phyloP scores from a whole-genome alignment of 2,888 invertebrate species.

The Acleris holmiana region DNA sequence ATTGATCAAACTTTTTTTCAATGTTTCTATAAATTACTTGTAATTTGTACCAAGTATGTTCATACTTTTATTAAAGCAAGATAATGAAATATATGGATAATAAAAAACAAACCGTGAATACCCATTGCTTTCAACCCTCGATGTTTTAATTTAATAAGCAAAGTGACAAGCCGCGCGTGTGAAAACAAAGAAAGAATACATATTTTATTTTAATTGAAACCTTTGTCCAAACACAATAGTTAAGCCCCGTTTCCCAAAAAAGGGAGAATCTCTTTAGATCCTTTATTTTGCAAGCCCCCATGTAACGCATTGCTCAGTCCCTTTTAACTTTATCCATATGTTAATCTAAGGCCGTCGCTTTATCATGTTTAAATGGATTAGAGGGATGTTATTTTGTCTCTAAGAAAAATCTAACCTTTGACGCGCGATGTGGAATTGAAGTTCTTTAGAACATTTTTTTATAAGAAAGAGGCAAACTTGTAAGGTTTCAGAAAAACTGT shows the following conservation, averaged over 20 bases:
- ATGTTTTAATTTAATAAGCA: constrained; percentile 38
- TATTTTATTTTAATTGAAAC: constrained; percentile 54
- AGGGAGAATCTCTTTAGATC: constrained; percentile 65
- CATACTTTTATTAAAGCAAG: too few relatives aligned
- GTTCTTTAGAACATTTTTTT: not conserved
- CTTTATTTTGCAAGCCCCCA: constrained; percentile 61
- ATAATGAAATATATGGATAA: too few relatives aligned
- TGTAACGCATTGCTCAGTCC: constrained; percentile 68
- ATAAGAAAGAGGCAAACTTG: too few relatives aligned
- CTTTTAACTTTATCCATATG: constrained; percentile 74
- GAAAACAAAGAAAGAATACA: constrained; percentile 42
- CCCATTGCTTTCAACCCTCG: constrained; percentile 2
- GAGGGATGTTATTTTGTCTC: constrained; percentile 59
- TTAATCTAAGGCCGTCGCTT: constrained; percentile 71
- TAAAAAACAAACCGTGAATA: too few relatives aligned
- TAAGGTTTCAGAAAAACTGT: too few relatives aligned
- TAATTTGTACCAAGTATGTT: too few relatives aligned
- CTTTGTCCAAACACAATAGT: constrained; percentile 70
- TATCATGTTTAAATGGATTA: constrained; percentile 70
- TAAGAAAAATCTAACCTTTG: constrained; percentile 50
- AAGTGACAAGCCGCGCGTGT: constrained; percentile 26
- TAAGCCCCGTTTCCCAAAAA: constrained; percentile 64
- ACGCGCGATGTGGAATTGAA: constrained; percentile 43
- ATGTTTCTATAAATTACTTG: too few relatives aligned
- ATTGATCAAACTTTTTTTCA: too few relatives aligned